These are phyloP conservation scores for Microcebus lehilahytsara DNA, from an alignment of 2,113 vertebrate genomes.

Conservation along the genomic window DNA sequence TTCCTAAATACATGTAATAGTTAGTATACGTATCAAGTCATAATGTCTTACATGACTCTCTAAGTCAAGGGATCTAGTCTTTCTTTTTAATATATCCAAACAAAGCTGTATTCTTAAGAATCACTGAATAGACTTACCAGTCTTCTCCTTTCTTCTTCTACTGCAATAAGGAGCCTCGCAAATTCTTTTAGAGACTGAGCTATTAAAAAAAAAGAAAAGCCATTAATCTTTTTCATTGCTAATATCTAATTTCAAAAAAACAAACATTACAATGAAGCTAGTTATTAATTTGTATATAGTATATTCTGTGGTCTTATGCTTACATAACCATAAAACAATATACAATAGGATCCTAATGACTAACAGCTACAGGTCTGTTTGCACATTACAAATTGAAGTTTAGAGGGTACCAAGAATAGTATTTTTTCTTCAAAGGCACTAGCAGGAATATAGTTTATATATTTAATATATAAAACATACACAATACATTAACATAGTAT, in stretches of 20 bases:
- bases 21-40: not conserved
- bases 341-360: not conserved
- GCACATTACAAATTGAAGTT: not conserved
- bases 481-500: not conserved
- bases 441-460: not conserved
- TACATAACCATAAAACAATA: not conserved
- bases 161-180: slow-evolving; percentile 93
- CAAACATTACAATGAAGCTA: slow-evolving; percentile 4
- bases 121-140: slow-evolving; percentile 87
- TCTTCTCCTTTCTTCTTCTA: slow-evolving; percentile 95
- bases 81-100: not conserved
- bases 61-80: not conserved
- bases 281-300: not conserved
- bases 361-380: not conserved
- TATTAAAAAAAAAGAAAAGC: slow-evolving; percentile 69
- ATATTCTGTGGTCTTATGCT: not conserved
- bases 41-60: not conserved
- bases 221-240: not conserved
- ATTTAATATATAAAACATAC: not conserved
- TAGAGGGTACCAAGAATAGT: not conserved
- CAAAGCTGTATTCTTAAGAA: not conserved
- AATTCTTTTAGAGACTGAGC: slow-evolving; percentile 98
- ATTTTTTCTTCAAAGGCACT: not conserved
- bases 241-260: not conserved
- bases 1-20: not conserved